phyloP scores from a whole-genome alignment of 2,797 vertebrate species.

The Denticeps clupeoides region DNA sequence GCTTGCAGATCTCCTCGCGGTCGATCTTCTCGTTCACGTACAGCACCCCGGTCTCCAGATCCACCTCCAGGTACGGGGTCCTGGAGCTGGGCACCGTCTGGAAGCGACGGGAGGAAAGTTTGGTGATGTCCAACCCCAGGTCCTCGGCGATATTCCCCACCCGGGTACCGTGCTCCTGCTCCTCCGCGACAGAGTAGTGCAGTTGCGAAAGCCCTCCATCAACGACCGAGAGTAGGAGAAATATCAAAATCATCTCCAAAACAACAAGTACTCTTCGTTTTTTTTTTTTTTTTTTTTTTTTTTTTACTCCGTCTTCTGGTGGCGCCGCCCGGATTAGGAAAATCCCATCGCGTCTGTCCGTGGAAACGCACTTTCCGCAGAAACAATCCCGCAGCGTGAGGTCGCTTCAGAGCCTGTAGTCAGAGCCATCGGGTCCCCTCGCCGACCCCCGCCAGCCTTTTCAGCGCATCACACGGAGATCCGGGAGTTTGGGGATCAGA shows the following conservation, averaged over 20 bases:
- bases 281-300: slow-evolving; percentile 27
- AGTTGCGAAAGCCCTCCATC: slow-evolving; percentile 82
- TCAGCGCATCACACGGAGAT: slow-evolving; percentile 50
- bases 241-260: slow-evolving; percentile 83
- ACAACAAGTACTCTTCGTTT: slow-evolving; percentile 37
- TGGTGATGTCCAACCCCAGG: slow-evolving; percentile 95
- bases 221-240: slow-evolving; percentile 73
- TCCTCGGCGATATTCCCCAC: slow-evolving; percentile 98
- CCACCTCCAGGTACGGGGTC: slow-evolving; percentile 87
- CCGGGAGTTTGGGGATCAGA: slow-evolving; percentile 52
- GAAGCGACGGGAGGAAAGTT: slow-evolving; percentile 93
- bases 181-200: slow-evolving; percentile 89
- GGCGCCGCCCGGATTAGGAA: slow-evolving; percentile 34
- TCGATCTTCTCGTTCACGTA: slow-evolving; percentile 92
- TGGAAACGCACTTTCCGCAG: slow-evolving; percentile 45
- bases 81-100: slow-evolving; percentile 89
- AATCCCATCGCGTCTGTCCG: slow-evolving; percentile 47
- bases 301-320: slow-evolving; percentile 11
- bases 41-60: slow-evolving; percentile 89
- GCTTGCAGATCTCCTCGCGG: slow-evolving; percentile 88
- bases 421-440: slow-evolving; percentile 63
- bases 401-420: slow-evolving; percentile 49
- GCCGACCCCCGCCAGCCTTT: no score
- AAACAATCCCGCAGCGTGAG: slow-evolving; percentile 35
- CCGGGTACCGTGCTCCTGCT: slow-evolving; percentile 90